These are phyloP conservation scores for Nomada hirtipes DNA, from an alignment of 2,888 invertebrate genomes.

Conservation along the genomic window DNA sequence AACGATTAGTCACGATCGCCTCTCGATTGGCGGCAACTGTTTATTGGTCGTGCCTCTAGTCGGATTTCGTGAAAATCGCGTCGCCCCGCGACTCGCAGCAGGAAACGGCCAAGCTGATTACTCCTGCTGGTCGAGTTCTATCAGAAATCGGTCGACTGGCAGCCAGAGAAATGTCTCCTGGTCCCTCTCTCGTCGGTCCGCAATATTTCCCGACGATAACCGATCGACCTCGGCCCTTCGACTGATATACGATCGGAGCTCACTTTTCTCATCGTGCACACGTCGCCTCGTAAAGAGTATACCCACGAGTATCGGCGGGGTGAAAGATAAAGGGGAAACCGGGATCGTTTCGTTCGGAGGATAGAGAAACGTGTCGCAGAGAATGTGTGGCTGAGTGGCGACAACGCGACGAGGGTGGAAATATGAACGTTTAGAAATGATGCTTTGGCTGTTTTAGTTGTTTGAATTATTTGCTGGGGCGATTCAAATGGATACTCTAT, in stretches of 20 bases:
- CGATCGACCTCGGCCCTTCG: constrained; percentile 52
- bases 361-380: background rate
- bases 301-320: constrained; percentile 59
- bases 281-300: constrained; percentile 73
- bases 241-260: constrained; percentile 64
- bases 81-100: background rate
- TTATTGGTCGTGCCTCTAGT: background rate
- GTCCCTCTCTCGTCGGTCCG: constrained; percentile 25
- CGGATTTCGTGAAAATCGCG: constrained; percentile 28
- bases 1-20: background rate
- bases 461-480: no score
- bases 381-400: background rate
- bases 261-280: constrained; percentile 68
- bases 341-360: constrained; percentile 2
- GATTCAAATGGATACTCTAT: no score
- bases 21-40: background rate
- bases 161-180: constrained; percentile 45
- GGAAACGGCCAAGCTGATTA: constrained; percentile 37
- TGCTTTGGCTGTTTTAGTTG: no score
- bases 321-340: constrained; percentile 37
- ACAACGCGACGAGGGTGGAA: background rate
- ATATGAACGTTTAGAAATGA: background rate
- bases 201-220: constrained; percentile 68
- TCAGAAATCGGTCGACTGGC: constrained; percentile 44
- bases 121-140: constrained; percentile 32